phyloP scores from a whole-genome alignment of 2,888 invertebrate species.

The Erebia epiphron region DNA sequence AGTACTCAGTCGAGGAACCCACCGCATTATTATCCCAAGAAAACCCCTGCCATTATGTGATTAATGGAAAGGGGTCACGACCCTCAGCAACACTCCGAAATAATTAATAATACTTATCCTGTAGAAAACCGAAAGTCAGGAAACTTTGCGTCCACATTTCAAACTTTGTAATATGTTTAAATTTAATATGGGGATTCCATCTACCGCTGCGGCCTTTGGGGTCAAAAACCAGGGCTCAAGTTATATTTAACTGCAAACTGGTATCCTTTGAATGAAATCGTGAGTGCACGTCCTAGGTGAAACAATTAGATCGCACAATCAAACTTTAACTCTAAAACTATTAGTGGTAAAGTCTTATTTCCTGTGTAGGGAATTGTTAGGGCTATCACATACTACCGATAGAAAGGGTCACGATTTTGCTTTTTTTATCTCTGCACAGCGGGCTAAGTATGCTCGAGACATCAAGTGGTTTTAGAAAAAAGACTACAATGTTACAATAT shows the following conservation, averaged over 20 bases:
- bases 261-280: slow-evolving; percentile 52
- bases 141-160: too few species aligned
- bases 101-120: too few species aligned
- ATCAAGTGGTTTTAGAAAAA: slow-evolving; percentile 30
- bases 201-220: slow-evolving; percentile 19
- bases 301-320: slow-evolving; percentile 28
- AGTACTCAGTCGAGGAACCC: too few species aligned
- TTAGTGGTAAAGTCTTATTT: not conserved
- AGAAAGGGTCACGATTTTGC: slow-evolving; percentile 35
- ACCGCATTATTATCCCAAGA: too few species aligned
- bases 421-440: slow-evolving; percentile 34
- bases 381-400: slow-evolving; percentile 38
- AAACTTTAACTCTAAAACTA: slow-evolving; percentile 16
- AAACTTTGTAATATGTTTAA: not conserved
- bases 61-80: too few species aligned
- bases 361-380: slow-evolving; percentile 21
- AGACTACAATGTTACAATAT: slow-evolving; percentile 18
- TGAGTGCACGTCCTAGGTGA: slow-evolving; percentile 44
- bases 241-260: slow-evolving; percentile 44
- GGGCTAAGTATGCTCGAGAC: slow-evolving; percentile 32
- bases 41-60: too few species aligned
- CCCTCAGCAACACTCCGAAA: too few species aligned
- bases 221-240: slow-evolving; percentile 37
- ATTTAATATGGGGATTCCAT: not conserved
- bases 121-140: too few species aligned